Evolutionary conservation across 1,140 invertebrate genomes (phyloP).

Genomic region (Polypedilum vanderplanki): DNA sequence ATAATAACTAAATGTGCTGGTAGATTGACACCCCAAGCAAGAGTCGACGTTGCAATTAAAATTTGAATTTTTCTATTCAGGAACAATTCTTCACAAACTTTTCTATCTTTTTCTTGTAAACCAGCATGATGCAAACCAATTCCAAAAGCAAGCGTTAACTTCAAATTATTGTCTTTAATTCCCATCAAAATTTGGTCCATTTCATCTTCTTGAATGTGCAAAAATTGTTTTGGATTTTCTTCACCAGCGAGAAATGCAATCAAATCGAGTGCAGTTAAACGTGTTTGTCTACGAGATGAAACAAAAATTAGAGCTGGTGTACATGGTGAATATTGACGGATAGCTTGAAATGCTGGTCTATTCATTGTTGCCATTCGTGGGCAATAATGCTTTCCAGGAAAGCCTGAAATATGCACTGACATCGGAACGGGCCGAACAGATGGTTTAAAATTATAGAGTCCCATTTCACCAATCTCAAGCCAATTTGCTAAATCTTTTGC

Average conservation of each 20-base stretch:
- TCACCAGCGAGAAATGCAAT: slow-evolving; percentile 90
- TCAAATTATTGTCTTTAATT: slow-evolving; percentile 86
- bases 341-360: slow-evolving; percentile 94
- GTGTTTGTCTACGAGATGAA: slow-evolving; percentile 93
- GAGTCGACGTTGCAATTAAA: slow-evolving; percentile 92
- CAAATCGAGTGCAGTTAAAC: slow-evolving; percentile 92
- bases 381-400: slow-evolving; percentile 93
- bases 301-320: slow-evolving; percentile 95
- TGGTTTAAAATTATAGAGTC: slow-evolving; percentile 96
- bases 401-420: slow-evolving; percentile 86
- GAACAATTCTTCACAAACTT: slow-evolving; percentile 90
- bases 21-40: slow-evolving; percentile 99
- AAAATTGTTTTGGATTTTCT: slow-evolving; percentile 90
- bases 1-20: slow-evolving; percentile 68
- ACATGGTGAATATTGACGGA: slow-evolving; percentile 81
- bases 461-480: slow-evolving; percentile 84
- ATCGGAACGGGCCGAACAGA: slow-evolving; percentile 95
- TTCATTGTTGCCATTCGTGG: slow-evolving; percentile 99
- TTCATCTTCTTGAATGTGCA: slow-evolving; percentile 79
- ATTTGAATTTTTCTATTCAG: slow-evolving; percentile 96
- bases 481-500: slow-evolving; percentile 94
- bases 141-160: slow-evolving; percentile 91
- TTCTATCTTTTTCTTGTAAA: slow-evolving; percentile 83
- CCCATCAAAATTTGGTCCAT: slow-evolving; percentile 69
- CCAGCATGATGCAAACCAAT: slow-evolving; percentile 98